phyloP scores from a whole-genome alignment of 2,113 vertebrate species.

The Misgurnus mizolepis region DNA sequence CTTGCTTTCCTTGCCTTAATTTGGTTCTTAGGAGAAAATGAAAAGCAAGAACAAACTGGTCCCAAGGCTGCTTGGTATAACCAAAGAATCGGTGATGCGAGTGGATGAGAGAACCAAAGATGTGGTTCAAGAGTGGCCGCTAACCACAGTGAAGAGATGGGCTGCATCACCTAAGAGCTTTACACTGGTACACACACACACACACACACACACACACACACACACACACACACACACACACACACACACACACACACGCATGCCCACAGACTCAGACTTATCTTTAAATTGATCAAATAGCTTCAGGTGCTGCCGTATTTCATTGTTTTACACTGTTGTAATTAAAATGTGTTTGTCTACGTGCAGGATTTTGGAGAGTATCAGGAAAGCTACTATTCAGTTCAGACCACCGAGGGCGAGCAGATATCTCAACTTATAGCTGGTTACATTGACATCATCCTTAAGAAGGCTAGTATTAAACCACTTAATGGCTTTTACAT shows the following conservation, averaged over 20 bases:
- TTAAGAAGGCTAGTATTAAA: conserved; percentile 87
- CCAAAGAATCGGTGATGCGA: conserved; percentile 97
- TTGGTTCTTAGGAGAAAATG: conserved; percentile 89
- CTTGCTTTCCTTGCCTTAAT: conserved; percentile 34
- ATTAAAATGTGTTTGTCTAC: not conserved
- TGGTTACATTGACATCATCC: conserved; percentile 97
- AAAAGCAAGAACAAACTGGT: conserved; percentile 98
- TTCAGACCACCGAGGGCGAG: conserved; percentile 97
- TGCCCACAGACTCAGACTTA: not conserved
- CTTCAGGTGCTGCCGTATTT: not conserved
- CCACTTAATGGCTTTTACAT: not conserved
- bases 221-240: conserved; percentile 51
- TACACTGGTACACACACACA: conserved; percentile 83
- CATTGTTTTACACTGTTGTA: not conserved
- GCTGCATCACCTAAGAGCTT: conserved; percentile 98
- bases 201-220: conserved; percentile 62
- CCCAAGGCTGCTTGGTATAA: conserved; percentile 91
- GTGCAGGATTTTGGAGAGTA: conserved; percentile 97
- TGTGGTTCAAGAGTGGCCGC: conserved; percentile 95
- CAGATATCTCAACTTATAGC: conserved; percentile 98
- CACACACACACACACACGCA: conserved; percentile 50
- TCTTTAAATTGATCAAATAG: not conserved
- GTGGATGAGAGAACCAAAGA: conserved; percentile 98
- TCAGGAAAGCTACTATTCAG: conserved; percentile 98
- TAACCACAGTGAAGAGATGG: conserved; percentile 98